Conservation (phyloP, 2,113 vertebrate genomes). For the Cavia porcellus region DNA sequence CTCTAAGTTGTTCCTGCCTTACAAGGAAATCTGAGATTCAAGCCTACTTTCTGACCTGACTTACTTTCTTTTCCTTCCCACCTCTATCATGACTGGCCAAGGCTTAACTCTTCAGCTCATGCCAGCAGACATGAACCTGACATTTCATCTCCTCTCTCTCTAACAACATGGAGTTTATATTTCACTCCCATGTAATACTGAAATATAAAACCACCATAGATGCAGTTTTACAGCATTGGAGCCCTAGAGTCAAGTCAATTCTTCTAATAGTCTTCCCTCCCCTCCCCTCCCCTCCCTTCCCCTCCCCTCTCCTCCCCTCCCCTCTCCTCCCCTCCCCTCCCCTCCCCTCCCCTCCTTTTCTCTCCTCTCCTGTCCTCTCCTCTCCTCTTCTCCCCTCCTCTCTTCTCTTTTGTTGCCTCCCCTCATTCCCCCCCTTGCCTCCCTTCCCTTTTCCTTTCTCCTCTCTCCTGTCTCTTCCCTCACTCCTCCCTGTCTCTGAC, state of each 20-base stretch:
- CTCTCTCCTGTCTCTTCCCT: too few species aligned
- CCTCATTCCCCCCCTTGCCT: too few species aligned
- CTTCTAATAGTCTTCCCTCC: neutral
- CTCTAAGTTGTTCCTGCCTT: neutral
- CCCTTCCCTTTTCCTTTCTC: accelerated
- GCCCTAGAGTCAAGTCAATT: neutral
- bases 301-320: accelerated
- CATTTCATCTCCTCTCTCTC: neutral
- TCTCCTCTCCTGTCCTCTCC: too few species aligned
- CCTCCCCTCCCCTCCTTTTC: accelerated
- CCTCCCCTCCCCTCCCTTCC: neutral
- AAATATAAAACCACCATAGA: neutral
- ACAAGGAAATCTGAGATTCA: neutral
- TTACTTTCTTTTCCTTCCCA: neutral
- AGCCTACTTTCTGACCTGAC: neutral
- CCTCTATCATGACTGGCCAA: neutral
- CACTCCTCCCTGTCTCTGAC: neutral
- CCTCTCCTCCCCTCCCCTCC: accelerated
- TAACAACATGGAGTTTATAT: neutral
- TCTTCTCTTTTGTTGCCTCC: neutral
- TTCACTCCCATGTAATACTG: neutral
- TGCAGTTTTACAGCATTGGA: neutral
- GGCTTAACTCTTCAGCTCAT: neutral
- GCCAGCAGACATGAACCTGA: neutral
- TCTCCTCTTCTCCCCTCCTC: neutral